phyloP scores from a whole-genome alignment of 2,113 vertebrate genomes.

The Rhadina sibilatrix region DNA sequence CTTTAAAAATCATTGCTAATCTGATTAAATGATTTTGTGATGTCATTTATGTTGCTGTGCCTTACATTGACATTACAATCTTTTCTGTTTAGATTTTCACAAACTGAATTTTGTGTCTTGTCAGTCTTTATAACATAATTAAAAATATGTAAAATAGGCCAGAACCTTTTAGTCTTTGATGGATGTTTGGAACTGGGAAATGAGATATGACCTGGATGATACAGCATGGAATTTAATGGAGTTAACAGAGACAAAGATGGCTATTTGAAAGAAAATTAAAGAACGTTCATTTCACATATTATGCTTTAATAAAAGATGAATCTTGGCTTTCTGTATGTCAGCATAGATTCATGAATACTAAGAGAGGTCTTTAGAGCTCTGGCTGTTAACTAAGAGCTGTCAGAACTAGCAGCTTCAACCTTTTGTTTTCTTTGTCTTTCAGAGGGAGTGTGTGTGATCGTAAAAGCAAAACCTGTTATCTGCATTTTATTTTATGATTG shows the following conservation, averaged over 20 bases:
- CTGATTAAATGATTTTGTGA: conserved; percentile 11
- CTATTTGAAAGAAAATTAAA: conserved; percentile 35
- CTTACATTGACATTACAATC: background rate
- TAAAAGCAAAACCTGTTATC: background rate
- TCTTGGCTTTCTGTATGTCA: background rate
- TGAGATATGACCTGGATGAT: background rate
- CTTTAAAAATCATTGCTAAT: background rate
- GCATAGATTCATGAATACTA: background rate
- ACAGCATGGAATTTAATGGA: conserved; percentile 9
- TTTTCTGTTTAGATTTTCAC: conserved; percentile 8
- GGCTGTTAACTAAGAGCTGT: background rate
- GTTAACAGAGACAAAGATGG: background rate
- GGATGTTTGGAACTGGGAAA: conserved; percentile 8
- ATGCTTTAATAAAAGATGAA: background rate
- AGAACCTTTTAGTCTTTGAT: conserved; percentile 27
- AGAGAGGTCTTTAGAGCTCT: background rate
- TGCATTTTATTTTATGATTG: background rate
- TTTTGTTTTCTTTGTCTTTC: background rate
- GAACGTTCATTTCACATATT: background rate
- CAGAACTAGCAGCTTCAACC: background rate
- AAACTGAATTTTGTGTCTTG: conserved; percentile 10
- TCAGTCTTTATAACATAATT: conserved; percentile 17
- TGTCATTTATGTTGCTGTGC: background rate
- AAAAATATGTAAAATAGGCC: conserved; percentile 17
- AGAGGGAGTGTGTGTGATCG: background rate